Evolutionary conservation across 2,113 vertebrate species (phyloP), one percentile per base, ranked within the genome.

Genomic region (Prinia subflava): DNA sequence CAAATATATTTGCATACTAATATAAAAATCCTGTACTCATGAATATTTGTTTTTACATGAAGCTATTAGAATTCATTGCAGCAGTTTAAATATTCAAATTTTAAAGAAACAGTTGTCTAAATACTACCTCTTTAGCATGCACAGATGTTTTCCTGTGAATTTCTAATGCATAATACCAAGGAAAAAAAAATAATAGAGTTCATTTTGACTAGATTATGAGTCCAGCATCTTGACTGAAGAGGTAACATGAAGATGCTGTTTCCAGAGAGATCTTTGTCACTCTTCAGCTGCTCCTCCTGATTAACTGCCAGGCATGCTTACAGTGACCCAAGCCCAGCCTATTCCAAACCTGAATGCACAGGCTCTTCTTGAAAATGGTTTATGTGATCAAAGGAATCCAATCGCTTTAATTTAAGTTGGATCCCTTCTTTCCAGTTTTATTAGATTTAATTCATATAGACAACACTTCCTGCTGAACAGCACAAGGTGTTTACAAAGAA

Each of bases 71-170:
- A 95, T 97, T 96, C 70, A 91, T 82, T 94, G 57, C 92, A 77
- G 56, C 39, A 69, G 75, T 84, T 91, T 92, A 96, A 94, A 90
- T 97, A 97, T 97, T 95, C 80, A 83, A 89, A 95, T 96, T 93
- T 94, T 95, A 92, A 96, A 95, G 87, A 90, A 98, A 63, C 37
- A 46, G 85, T 92, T 97, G 83, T 94, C 94, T 95, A 94, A 95
- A 95, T 91, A 97, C 55, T 93, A 87, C 44, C 78, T 94, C 96
- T 97, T 97, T 96, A 94, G 89, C 87, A 92, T 8, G 57, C 52
- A 87, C 71, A 96, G 91, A 83, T 96, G 94, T 94, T 97, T 94
- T 56, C 62, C 80, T 92, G 92, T 88, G 90, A 95, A 87, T 96
- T 92, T 95, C 60, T 68, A 94, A 77, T 42, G 73, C 62, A 83